These are phyloP conservation scores for Todus mexicanus DNA, from an alignment of 2,797 vertebrate genomes.

Conservation along the genomic window DNA sequence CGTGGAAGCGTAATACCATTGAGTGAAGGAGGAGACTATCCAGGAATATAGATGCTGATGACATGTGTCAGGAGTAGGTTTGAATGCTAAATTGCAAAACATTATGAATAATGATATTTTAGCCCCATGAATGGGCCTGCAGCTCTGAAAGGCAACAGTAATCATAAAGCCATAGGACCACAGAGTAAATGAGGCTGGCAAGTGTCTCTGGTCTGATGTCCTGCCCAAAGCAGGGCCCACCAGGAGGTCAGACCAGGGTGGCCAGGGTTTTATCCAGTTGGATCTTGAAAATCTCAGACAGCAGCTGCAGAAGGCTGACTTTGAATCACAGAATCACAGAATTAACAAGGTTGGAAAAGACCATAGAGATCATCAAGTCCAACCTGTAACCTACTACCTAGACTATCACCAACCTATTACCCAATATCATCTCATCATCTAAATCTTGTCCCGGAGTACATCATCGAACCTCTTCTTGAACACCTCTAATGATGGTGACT, in stretches of 20 bases:
- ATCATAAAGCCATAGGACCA: neutral
- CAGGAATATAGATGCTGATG: neutral
- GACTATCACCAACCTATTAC: too few relatives aligned
- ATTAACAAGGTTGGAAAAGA: too few relatives aligned
- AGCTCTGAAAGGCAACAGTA: neutral
- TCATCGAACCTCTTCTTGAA: too few relatives aligned
- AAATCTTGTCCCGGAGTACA: too few relatives aligned
- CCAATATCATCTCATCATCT: too few relatives aligned
- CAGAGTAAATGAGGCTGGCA: neutral
- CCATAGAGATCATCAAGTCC: too few relatives aligned
- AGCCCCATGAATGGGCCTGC: neutral
- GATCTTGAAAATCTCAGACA: neutral
- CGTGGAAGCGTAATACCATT: neutral
- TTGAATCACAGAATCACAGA: too few relatives aligned
- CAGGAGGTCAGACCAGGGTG: neutral
- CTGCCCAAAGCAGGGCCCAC: neutral
- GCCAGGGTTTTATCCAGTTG: neutral
- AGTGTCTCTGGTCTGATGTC: neutral
- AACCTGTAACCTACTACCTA: too few relatives aligned
- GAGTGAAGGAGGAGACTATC: neutral
- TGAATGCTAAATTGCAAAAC: neutral
- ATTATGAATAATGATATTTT: neutral
- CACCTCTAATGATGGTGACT: too few relatives aligned
- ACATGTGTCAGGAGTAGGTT: neutral
- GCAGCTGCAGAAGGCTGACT: neutral